Percentiles rank a stretch among this genome's conserved stretches.
phyloP scores from a whole-genome alignment of 2,797 vertebrate genomes.

The Microcaecilia unicolor region DNA sequence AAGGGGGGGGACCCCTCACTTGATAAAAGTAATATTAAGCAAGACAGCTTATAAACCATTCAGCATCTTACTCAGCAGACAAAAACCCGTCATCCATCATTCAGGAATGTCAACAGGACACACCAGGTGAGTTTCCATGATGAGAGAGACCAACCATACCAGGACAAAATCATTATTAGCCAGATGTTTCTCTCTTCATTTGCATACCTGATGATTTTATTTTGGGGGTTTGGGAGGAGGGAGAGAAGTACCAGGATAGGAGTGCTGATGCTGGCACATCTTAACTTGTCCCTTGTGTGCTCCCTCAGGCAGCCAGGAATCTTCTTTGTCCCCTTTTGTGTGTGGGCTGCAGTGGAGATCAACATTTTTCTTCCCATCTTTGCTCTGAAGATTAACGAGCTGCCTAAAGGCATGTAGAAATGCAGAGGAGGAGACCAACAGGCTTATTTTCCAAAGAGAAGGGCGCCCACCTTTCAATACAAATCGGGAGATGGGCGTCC shows the following conservation, averaged over 20 bases:
- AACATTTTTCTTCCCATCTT: not conserved
- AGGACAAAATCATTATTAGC: conserved; percentile 1
- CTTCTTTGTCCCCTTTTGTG: no score
- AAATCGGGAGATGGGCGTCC: no score
- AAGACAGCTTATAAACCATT: not conserved
- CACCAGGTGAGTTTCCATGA: not conserved
- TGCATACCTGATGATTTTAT: conserved; percentile 20
- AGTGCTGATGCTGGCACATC: not conserved
- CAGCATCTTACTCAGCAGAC: conserved; percentile 3
- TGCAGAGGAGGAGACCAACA: conserved; percentile 1
- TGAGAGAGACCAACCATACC: not conserved
- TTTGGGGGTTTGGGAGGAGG: no score
- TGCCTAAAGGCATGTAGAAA: not conserved
- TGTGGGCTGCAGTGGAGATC: no score
- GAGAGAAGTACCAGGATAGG: no score
- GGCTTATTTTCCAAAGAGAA: no score
- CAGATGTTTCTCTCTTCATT: conserved; percentile 17
- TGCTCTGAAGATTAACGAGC: not conserved
- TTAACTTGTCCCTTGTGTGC: not conserved
- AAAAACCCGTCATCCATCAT: conserved; percentile 20
- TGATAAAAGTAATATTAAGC: no score
- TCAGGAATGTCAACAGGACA: not conserved
- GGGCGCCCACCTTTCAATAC: no score
- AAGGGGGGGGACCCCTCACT: conserved; percentile 14
- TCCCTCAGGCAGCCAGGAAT: not conserved